Evolutionary conservation across 2,888 invertebrate genomes (phyloP).

Genomic region (Strigamia transsilvanica): DNA sequence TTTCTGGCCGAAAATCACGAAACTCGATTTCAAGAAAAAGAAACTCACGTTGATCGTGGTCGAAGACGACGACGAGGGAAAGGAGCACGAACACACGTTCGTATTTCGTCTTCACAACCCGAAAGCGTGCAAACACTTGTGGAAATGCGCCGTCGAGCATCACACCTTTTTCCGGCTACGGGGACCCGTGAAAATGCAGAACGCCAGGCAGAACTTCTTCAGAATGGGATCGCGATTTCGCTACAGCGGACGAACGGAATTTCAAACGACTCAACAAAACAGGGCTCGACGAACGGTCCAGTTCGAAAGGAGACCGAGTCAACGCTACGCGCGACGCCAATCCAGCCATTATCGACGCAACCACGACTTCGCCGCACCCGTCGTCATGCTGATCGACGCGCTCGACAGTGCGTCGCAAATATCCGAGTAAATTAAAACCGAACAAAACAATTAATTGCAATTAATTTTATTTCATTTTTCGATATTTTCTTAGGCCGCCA

Average conservation of each 20-base stretch:
- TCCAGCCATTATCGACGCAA: slow-evolving; percentile 71
- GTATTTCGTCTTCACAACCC: slow-evolving; percentile 94
- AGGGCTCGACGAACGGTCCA: slow-evolving; percentile 91
- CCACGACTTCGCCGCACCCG: slow-evolving; percentile 46
- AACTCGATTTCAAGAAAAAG: slow-evolving; percentile 97
- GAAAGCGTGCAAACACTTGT: slow-evolving; percentile 98
- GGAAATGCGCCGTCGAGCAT: slow-evolving; percentile 99
- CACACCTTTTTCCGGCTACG: slow-evolving; percentile 98
- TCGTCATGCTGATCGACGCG: slow-evolving; percentile 50
- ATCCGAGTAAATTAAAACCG: slow-evolving; percentile 53
- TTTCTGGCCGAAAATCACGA: slow-evolving; percentile 98
- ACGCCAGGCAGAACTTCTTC: slow-evolving; percentile 93
- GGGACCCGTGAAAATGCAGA: slow-evolving; percentile 86
- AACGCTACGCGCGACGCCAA: slow-evolving; percentile 91
- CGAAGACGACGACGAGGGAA: slow-evolving; percentile 96
- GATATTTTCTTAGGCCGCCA: background rate
- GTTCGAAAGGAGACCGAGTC: slow-evolving; percentile 95
- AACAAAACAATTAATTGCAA: background rate
- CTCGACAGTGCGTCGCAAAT: slow-evolving; percentile 55
- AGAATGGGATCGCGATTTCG: slow-evolving; percentile 98
- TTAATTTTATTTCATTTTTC: slow-evolving; percentile 4
- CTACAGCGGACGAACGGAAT: slow-evolving; percentile 94
- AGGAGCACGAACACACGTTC: slow-evolving; percentile 98
- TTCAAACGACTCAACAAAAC: slow-evolving; percentile 92
- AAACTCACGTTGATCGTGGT: slow-evolving; percentile 96